Evolutionary conservation across 2,113 vertebrate species (phyloP).

Genomic region (Stictonetta naevosa): DNA sequence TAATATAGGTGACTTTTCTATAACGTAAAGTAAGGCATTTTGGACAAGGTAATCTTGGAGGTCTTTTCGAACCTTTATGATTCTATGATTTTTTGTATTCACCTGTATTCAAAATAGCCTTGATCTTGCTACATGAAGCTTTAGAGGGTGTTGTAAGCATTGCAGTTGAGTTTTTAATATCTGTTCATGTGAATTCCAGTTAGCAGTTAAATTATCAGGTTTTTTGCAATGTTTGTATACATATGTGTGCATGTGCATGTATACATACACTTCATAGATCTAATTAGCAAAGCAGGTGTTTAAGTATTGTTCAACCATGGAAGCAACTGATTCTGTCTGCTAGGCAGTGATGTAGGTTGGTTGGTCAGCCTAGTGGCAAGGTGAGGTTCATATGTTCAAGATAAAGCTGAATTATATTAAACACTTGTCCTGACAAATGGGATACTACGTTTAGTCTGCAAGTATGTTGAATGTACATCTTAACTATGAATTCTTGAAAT

Average conservation of each 20-base stretch:
- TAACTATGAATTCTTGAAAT: not conserved
- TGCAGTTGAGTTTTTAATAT: not conserved
- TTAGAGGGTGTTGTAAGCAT: not conserved
- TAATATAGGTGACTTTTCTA: not conserved
- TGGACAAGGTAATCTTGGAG: no score
- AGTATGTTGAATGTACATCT: not conserved
- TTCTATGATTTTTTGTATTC: no score
- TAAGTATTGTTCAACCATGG: not conserved
- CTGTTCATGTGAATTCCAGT: not conserved
- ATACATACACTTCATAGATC: not conserved
- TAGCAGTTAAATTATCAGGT: not conserved
- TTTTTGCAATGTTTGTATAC: not conserved
- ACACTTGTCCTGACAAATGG: not conserved
- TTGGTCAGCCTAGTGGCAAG: not conserved
- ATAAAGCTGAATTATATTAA: not conserved
- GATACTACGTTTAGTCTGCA: not conserved
- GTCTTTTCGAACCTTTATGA: no score
- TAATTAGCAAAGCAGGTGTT: not conserved
- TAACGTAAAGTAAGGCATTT: not conserved
- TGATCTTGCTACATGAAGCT: not conserved
- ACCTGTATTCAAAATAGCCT: not conserved
- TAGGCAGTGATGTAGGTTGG: not conserved
- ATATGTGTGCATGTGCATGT: fast-evolving
- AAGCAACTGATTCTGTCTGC: not conserved
- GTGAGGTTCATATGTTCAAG: not conserved